These are phyloP conservation scores for Nothura maculosa DNA, from an alignment of 2,797 vertebrate genomes.

Conservation along the genomic window DNA sequence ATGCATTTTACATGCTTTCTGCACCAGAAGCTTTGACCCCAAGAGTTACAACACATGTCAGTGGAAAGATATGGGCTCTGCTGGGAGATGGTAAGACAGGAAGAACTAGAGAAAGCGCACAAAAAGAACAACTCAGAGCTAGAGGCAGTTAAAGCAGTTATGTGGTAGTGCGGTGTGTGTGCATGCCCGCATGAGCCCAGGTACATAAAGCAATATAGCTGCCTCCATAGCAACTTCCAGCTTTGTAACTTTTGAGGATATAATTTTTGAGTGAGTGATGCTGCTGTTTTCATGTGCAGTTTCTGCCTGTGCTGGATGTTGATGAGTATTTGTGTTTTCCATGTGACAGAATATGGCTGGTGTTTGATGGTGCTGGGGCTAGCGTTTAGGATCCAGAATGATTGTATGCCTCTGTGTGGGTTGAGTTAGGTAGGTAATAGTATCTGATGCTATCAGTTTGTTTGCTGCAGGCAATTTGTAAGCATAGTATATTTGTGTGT, in stretches of 20 bases:
- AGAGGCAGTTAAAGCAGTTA: neutral
- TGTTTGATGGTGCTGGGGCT: constrained; percentile 45
- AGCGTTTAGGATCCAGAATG: constrained; percentile 20
- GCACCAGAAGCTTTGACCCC: neutral
- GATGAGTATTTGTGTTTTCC: constrained; percentile 56
- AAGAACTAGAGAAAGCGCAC: neutral
- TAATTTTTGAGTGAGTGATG: neutral
- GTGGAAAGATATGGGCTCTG: neutral
- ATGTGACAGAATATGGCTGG: constrained; percentile 51
- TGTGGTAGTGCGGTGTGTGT: neutral
- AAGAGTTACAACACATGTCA: neutral
- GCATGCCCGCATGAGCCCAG: neutral
- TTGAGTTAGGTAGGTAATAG: constrained; percentile 48
- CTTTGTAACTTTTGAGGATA: neutral
- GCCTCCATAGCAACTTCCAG: neutral
- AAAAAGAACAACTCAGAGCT: neutral
- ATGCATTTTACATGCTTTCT: neutral
- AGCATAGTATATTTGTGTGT: neutral
- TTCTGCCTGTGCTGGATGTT: constrained; percentile 31
- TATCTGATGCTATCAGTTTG: constrained; percentile 17
- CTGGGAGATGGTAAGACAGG: neutral
- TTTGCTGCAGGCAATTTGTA: constrained; percentile 35
- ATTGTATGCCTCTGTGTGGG: constrained; percentile 37
- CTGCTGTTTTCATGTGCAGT: neutral
- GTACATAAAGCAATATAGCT: neutral